phyloP scores from a whole-genome alignment of 2,888 invertebrate species.

The Creontiades dilutus region DNA sequence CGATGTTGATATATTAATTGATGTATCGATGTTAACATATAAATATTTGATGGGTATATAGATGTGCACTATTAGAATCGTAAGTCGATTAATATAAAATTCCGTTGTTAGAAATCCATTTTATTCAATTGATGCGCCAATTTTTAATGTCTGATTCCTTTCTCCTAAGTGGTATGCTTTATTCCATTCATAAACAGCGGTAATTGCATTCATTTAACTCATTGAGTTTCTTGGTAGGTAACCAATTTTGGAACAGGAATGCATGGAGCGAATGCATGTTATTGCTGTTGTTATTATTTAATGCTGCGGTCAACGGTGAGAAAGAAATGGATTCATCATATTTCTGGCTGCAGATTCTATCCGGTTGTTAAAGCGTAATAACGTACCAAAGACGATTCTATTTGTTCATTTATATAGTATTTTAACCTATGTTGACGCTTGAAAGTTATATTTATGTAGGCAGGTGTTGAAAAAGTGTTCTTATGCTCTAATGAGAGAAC shows the following conservation, averaged over 20 bases:
- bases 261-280: background rate
- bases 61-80: constrained; percentile 22
- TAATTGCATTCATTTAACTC: background rate
- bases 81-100: background rate
- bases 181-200: background rate
- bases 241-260: background rate
- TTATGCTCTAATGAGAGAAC: background rate
- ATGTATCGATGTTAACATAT: constrained; percentile 16
- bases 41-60: constrained; percentile 9
- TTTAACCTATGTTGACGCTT: constrained; percentile 14
- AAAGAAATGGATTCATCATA: background rate
- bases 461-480: background rate
- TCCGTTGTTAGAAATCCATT: background rate
- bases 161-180: background rate
- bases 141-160: constrained; percentile 36
- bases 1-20: background rate
- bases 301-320: background rate
- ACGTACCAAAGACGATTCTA: constrained; percentile 42
- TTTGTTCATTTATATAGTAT: constrained; percentile 50
- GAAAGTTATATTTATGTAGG: constrained; percentile 44
- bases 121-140: constrained; percentile 15
- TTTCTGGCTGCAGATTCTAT: constrained; percentile 5
- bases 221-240: background rate
- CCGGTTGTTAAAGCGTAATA: constrained; percentile 4
- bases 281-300: constrained; percentile 2